Evolutionary conservation across 2,797 vertebrate genomes (phyloP), one percentile per base, ranked within the genome.

Genomic region (Clarias fuscus): DNA sequence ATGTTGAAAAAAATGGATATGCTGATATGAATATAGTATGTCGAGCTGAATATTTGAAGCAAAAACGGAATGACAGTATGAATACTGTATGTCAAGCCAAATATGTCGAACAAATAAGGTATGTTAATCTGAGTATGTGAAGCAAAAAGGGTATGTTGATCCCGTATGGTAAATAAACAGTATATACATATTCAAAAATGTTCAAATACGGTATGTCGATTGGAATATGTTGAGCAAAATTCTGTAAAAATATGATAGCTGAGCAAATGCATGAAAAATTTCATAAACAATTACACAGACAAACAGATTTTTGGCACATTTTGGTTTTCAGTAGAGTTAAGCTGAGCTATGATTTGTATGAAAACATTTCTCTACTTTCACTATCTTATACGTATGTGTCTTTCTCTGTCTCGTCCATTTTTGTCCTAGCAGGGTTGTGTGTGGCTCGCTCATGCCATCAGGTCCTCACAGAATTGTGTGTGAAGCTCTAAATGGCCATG

Each of bases 201-300:
- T 7, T 61, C 59, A 61, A 61, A 61, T 61, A 61, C 59, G 18
- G 59, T 22, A 61, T 61, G 59, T 61, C 24, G 5, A 27, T 15
- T 15, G 67, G n/a, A 68, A 68, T 15, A n/a, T 53, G 48, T 7
- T 13, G 53, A 83, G 37, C 7, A 58, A 20, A 75, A n/a, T 75
- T 11, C 24, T 1, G 0, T 56, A 59, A 64, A 64, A 15, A 40
- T 4, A 7, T 79, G 58, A 40, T 62, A 11, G 20, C 76, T 65
- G 14, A 64, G 33, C 64, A 81, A 64, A 43, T 4, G 14, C 79
- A 62, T 27, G n/a, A n/a, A 61, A 61, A 61, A 61, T 1, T 20
- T 61, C 10, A 48, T 48, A 13, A 11, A 48, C 86, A 90, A 89
- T 80, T 78, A 92, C 87, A 91, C 89, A 86, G 89, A 80, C 89